Percentiles rank a stretch among this genome's conserved stretches.
Evolutionary conservation across 1,140 invertebrate genomes (phyloP).

Genomic region (Cherax quadricarinatus): DNA sequence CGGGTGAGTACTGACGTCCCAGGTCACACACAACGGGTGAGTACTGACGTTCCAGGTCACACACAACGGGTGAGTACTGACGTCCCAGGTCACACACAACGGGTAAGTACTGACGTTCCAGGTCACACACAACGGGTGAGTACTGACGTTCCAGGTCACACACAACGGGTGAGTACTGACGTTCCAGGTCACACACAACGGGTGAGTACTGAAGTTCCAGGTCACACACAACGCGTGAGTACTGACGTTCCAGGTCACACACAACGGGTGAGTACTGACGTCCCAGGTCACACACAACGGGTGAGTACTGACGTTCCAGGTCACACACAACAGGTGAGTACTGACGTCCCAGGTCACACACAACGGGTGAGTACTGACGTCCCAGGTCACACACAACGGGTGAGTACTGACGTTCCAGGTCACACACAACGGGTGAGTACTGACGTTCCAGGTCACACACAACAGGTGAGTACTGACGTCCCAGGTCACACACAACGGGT

Average conservation of each 20-base stretch:
- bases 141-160: too few relatives aligned
- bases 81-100: too few relatives aligned
- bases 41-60: constrained; percentile 10
- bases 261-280: constrained; percentile 53
- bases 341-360: too few relatives aligned
- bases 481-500: too few relatives aligned
- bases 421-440: too few relatives aligned
- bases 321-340: constrained; percentile 59
- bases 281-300: too few relatives aligned
- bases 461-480: constrained; percentile 54
- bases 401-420: constrained; percentile 52
- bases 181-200: constrained; percentile 41
- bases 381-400: constrained; percentile 52
- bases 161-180: too few relatives aligned
- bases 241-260: constrained; percentile 14
- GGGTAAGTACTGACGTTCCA: background rate
- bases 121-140: constrained; percentile 59
- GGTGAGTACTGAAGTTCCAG: constrained; percentile 54
- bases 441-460: constrained; percentile 17
- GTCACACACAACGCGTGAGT: too few relatives aligned
- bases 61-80: constrained; percentile 52
- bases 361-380: too few relatives aligned
- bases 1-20: constrained; percentile 54
- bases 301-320: background rate
- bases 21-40: too few relatives aligned